Percentiles rank a stretch among this genome's conserved stretches.
phyloP scores from a whole-genome alignment of 2,113 vertebrate species.

The Caranx ignobilis region DNA sequence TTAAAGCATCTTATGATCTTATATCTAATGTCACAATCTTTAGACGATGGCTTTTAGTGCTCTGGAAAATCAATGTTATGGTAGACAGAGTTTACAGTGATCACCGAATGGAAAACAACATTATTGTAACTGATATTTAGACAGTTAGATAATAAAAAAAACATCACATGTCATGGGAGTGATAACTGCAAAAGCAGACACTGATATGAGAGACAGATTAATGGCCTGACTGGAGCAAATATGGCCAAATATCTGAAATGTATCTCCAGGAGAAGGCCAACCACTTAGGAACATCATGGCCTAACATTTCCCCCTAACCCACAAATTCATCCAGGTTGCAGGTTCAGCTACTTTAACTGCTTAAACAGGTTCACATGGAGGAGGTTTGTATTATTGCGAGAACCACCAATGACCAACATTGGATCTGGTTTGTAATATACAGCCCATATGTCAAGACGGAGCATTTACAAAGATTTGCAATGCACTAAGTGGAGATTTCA shows the following conservation, averaged over 20 bases:
- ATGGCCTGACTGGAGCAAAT: conserved; percentile 38
- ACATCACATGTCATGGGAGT: not conserved
- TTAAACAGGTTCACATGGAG: not conserved
- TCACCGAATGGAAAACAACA: not conserved
- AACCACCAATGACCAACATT: not conserved
- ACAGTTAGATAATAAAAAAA: conserved; percentile 22
- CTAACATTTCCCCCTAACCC: conserved; percentile 11
- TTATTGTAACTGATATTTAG: conserved; percentile 41
- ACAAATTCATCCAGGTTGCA: not conserved
- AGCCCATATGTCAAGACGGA: not conserved
- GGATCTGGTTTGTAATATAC: conserved; percentile 4
- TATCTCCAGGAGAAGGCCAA: conserved; percentile 30
- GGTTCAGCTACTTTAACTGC: conserved; percentile 28
- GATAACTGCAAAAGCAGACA: conserved; percentile 27
- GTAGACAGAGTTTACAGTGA: not conserved
- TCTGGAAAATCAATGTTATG: not conserved
- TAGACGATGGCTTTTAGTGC: not conserved
- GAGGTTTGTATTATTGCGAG: conserved; percentile 33
- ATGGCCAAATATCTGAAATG: conserved; percentile 42
- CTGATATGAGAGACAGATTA: conserved; percentile 57
- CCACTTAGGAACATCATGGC: conserved; percentile 11
- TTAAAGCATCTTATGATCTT: not conserved
- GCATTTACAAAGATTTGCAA: not conserved
- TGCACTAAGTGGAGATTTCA: not conserved
- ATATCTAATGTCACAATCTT: not conserved